Evolutionary conservation across 2,888 invertebrate genomes (phyloP).

Genomic region (Arctia plantaginis): DNA sequence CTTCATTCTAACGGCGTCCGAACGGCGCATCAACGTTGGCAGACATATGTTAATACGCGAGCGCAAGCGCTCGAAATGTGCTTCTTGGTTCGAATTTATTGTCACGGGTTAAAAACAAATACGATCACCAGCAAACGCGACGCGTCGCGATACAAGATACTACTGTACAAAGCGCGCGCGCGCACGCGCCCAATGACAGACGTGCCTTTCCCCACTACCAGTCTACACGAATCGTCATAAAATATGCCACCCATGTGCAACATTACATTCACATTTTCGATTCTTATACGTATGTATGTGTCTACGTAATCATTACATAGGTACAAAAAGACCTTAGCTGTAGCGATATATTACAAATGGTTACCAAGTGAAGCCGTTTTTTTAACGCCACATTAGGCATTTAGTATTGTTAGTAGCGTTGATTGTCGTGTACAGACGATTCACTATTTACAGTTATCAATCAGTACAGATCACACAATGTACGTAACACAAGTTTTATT

Average conservation of each 20-base stretch:
- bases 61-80: slow-evolving; percentile 79
- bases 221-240: slow-evolving; percentile 33
- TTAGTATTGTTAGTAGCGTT: neutral
- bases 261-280: slow-evolving; percentile 49
- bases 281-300: slow-evolving; percentile 1
- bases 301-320: neutral
- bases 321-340: slow-evolving; percentile 2
- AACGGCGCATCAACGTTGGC: slow-evolving; percentile 78
- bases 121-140: slow-evolving; percentile 75
- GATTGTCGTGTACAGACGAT: neutral
- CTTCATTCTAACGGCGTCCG: slow-evolving; percentile 86
- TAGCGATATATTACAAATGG: neutral
- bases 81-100: slow-evolving; percentile 81
- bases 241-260: slow-evolving; percentile 46
- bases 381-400: neutral
- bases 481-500: neutral
- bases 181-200: slow-evolving; percentile 49
- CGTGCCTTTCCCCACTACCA: slow-evolving; percentile 55
- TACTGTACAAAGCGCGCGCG: slow-evolving; percentile 67
- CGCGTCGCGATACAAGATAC: slow-evolving; percentile 66
- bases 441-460: neutral
- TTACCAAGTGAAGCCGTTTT: neutral
- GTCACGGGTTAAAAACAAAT: slow-evolving; percentile 72
- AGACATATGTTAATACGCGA: slow-evolving; percentile 82
- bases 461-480: neutral